Evolutionary conservation across 2,113 vertebrate species (phyloP), one percentile per base, ranked within the genome.

Genomic region (Bubo bubo): DNA sequence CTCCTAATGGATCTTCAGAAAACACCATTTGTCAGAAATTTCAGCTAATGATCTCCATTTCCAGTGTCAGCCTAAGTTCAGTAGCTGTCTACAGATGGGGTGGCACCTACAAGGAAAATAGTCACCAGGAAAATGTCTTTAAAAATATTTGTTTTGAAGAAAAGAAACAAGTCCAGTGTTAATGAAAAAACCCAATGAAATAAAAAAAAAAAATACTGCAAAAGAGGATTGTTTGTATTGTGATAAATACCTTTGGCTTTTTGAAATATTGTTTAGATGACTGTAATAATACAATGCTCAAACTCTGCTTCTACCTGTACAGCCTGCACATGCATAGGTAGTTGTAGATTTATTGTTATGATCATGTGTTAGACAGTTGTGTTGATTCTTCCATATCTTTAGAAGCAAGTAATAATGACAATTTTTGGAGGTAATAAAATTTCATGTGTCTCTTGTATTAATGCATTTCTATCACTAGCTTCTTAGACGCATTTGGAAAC

Each of bases 401-500:
- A 93, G 94, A 97, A 97, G 93, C 93, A 91, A 96, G 97, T 97
- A 97, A 96, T 97, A 97, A 97, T 94, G 85, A 96, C 96, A 95
- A 96, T 97, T 98, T 98, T 98, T 94, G 62, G 95, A 97, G 98
- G 98, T 95, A 98, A 98, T 98, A 98, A 98, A 99, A 97, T 98
- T 96, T 94, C 94, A 79, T 50, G 2, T 97, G 19, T 82, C 89
- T 95, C 93, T 64, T 4, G 28, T 53, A 90, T 96, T 97, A 98
- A 98, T 94, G 97, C 39, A 35, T 89, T 98, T 95, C 97, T 95
- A 96, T 97, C 97, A 97, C 97, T 97, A 94, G 80, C 97, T 98
- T 96, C 97, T 98, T 92, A 97, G 96, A 77, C 56, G 66, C 99
- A 99, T 99, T 99, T 99, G 99, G 99, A 99, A 99, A 98, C 98